Conservation (phyloP, 2,113 vertebrate species). For the Gallinago paraguaiae region DNA sequence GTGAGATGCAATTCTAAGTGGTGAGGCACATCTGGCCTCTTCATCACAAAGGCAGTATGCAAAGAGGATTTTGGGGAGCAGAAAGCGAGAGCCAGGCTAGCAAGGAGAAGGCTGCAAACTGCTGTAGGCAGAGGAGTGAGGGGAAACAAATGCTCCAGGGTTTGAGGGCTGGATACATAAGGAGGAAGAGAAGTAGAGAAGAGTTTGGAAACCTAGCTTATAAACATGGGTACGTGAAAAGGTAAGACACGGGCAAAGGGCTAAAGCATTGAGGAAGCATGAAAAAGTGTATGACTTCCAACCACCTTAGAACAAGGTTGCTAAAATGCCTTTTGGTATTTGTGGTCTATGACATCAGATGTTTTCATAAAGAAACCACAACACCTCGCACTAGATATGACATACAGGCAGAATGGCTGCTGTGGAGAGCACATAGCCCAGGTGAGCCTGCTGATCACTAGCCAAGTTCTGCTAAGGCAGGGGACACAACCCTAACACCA, state of each 20-base stretch:
- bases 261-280: background rate
- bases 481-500: background rate
- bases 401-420: background rate
- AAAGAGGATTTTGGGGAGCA: background rate
- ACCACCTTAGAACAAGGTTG: background rate
- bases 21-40: background rate
- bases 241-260: background rate
- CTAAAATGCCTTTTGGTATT: background rate
- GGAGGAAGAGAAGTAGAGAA: background rate
- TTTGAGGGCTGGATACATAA: background rate
- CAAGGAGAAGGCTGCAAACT: background rate
- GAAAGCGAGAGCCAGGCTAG: background rate
- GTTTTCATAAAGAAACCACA: background rate
- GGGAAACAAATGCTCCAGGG: background rate
- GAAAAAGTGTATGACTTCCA: background rate
- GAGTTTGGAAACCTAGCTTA: background rate
- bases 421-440: accelerated
- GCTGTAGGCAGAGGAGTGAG: background rate
- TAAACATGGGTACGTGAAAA: accelerated
- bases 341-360: background rate
- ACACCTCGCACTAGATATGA: no score
- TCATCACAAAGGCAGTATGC: background rate
- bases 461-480: background rate
- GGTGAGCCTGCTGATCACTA: background rate
- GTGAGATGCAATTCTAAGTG: background rate